Evolutionary conservation across 2,888 invertebrate species (phyloP), one percentile per base, ranked within the genome.

Genomic region (Rutpela maculata): DNA sequence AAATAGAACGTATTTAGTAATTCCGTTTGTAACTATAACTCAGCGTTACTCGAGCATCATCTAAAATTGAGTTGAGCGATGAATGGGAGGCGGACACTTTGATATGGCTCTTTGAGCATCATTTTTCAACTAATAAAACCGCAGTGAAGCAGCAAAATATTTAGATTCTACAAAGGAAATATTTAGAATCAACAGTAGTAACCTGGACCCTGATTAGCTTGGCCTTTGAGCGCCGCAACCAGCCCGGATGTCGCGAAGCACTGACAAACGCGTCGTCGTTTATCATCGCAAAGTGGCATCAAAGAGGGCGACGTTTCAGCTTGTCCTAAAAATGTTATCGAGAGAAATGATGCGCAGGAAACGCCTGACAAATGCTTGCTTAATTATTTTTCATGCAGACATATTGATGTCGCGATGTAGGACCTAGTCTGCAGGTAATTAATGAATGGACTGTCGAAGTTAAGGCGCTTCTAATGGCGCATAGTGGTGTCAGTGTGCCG

Each of bases 301-400:
- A 89, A 89, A 89, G 89, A 84, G 85, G 87, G 84, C 87, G 84
- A 85, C 85, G 84, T 85, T 85, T 85, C 84, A 83, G 84, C 87
- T 86, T 86, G 86, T 88, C 87, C 87, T 88, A 88, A 88, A 89
- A 89, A 89, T 89, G 88, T 88, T 88, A 89, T 88, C 88, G 88
- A 85, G 86, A 86, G 87, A 87, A 85, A 86, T 84, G 87, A 85
- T 84, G 77, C 85, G 85, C 89, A 89, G 89, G 89, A 89, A 89
- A 82, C 86, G 87, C 81, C 84, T 89, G 89, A 89, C 89, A 89
- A 89, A 89, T 89, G 87, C 87, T 87, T 86, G 88, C 88, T 89
- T 90, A 89, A 89, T 90, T 89, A 89, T 89, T 89, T 89, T 89
- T 85, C 87, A 86, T 85, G 87, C 85, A 85, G 88, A 89, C 88